Evolutionary conservation across 2,888 invertebrate genomes (phyloP).

Genomic region (Sinotaia quadrata): DNA sequence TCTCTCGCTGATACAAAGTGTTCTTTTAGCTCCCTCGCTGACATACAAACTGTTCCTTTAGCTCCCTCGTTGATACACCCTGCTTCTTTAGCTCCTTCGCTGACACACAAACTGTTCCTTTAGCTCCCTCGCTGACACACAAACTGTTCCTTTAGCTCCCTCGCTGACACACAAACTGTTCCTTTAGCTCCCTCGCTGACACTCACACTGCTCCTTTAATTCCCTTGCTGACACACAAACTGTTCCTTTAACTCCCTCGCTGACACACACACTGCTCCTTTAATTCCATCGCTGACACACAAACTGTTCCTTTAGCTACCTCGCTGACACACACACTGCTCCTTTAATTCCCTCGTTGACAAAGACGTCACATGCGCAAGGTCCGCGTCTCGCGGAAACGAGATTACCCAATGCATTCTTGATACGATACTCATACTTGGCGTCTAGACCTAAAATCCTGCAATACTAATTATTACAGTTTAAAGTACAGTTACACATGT

Average conservation of each 20-base stretch:
- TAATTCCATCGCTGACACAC: not conserved
- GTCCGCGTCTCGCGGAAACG: too few relatives aligned
- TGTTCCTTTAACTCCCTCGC: conserved; percentile 7
- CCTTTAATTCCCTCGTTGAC: too few relatives aligned
- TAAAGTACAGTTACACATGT: too few relatives aligned
- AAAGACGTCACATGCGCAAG: too few relatives aligned
- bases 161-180: not conserved
- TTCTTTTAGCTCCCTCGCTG: too few relatives aligned
- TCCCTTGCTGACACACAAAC: not conserved
- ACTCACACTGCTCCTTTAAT: not conserved
- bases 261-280: not conserved
- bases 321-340: not conserved
- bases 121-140: conserved; percentile 7
- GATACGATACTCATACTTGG: too few relatives aligned
- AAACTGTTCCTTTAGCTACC: conserved; percentile 1
- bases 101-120: not conserved
- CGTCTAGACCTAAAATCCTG: too few relatives aligned
- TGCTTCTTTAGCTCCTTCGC: not conserved
- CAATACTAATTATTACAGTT: too few relatives aligned
- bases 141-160: not conserved
- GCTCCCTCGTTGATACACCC: too few relatives aligned
- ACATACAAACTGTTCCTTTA: too few relatives aligned
- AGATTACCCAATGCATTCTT: too few relatives aligned
- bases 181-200: not conserved
- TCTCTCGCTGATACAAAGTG: too few relatives aligned